Evolutionary conservation across 2,113 vertebrate species (phyloP), one percentile per base, ranked within the genome.

Genomic region (Tenebrosternarchus preto): DNA sequence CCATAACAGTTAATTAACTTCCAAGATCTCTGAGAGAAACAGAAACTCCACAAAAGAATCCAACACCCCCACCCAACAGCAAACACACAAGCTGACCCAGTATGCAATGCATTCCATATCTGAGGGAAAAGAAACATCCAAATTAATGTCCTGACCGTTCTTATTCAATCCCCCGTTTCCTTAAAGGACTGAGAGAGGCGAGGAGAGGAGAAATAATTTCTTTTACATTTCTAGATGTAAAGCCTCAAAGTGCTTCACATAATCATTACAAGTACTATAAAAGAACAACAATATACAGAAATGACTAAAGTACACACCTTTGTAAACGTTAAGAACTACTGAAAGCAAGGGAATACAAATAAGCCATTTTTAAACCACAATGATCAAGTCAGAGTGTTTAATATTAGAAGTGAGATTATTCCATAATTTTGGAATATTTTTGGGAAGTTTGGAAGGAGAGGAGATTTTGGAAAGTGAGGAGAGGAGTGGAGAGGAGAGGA

Each of bases 1-100:
- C 24, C 78, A 77, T 76, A 83, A 74, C 60, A 56, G 79, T 84
- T 64, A 39, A 80, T 82, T 78, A 86, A 82, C 83, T 80, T 78
- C 66, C 36, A 64, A 56, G 57, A 72, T 77, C 31, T 29, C n/a
- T 27, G 29, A 17, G 31, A 85, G 64, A 31, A 77, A 80, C 25
- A 67, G 22, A 27, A 56, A 56, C 64, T 69, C 31, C 59, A 43
- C 16, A 59, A 67, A 59, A 12, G 1, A 5, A 7, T 57, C 29
- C 46, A 78, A 78, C 31, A n/a, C 31, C 22, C 27, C 6, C 72
- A 33, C 71, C 25, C 78, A 73, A 73, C 71, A 67, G 71, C 43
- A 6, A 27, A 36, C 59, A 36, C 69, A 68, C 60, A 69, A 70
- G 80, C 27, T 72, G 77, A 59, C 63, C 43, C 67, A 75, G 69